These are phyloP conservation scores for Tetraodon nigroviridis DNA, from an alignment of 2,113 vertebrate genomes.

Conservation along the genomic window DNA sequence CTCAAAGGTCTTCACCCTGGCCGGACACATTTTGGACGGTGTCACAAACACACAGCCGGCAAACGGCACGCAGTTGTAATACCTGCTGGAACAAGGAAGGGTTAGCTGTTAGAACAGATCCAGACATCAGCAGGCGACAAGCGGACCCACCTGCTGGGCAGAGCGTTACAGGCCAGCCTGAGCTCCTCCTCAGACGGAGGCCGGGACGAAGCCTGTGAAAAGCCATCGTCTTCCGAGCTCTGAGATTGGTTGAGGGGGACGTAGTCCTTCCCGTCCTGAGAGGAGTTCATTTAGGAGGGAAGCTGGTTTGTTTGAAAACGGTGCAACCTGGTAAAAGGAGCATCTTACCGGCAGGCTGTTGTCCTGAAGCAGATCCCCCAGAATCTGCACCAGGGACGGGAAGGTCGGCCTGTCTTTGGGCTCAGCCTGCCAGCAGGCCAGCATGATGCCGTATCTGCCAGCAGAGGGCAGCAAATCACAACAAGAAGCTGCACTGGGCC, in stretches of 20 bases:
- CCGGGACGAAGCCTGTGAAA: conserved; percentile 84
- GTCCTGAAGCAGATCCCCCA: conserved; percentile 91
- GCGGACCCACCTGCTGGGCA: conserved; percentile 80
- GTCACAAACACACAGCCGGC: conserved; percentile 82
- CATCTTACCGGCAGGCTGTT: conserved; percentile 81
- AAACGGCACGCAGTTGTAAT: conserved; percentile 95
- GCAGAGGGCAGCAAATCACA: conserved; percentile 57
- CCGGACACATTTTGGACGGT: conserved; percentile 78
- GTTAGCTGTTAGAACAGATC: neutral
- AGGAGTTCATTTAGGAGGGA: neutral
- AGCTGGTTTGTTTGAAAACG: neutral
- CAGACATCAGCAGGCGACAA: neutral
- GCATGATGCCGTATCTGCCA: conserved; percentile 90
- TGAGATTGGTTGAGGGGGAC: conserved; percentile 80
- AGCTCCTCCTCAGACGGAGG: conserved; percentile 81
- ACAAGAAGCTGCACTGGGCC: neutral
- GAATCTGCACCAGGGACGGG: conserved; percentile 86
- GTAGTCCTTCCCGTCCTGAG: conserved; percentile 84
- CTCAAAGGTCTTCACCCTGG: conserved; percentile 91
- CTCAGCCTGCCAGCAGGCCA: conserved; percentile 94
- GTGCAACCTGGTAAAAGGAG: neutral
- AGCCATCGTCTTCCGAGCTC: conserved; percentile 89
- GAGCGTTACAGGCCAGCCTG: conserved; percentile 78
- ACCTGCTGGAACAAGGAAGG: conserved; percentile 72
- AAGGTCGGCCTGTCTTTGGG: conserved; percentile 90